Evolutionary conservation across 2,888 invertebrate species (phyloP), one percentile per base, ranked within the genome.

Genomic region (Epirrhoe tristata): DNA sequence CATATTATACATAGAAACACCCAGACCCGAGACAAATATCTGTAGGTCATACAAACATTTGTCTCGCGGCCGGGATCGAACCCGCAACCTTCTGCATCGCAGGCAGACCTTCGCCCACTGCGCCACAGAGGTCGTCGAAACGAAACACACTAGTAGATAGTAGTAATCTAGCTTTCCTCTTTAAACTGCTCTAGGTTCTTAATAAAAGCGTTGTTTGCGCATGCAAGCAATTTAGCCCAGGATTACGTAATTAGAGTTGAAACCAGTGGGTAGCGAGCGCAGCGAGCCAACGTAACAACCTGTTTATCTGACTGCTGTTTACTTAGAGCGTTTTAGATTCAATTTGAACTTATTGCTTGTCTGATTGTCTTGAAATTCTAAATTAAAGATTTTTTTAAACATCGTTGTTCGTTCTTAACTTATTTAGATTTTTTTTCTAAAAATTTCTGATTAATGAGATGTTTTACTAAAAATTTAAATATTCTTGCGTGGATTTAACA

Each of bases 171-270:
- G 39, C 39, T 43, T 4, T 43, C 12, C 39, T 43, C 39, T 12
- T 12, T 43, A 12, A 12, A 43, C 39, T 43, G 39, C 5, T 10
- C 16, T 14, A 16, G 43, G 39, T 12, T 60, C 60, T 46, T 57
- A 46, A 43, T 63, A 63, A 63, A 52, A 52, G 63, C 52, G 16
- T 14, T 52, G 43, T 57, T 31, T 57, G 53, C 53, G 39, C 32
- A 53, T 63, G 63, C 57, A 63, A 32, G 52, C 50, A 59, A 65
- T 65, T 60, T 56, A 60, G 60, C 7, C 34, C 52, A 17, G 39
- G 56, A 57, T 60, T 57, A 60, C 52, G 24, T 60, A 60, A 60
- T 60, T 65, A 54, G 10, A 50, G 54, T 58, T 24, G 31, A 50
- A 56, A 54, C 56, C 39, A 32, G 43, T 43, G 16, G 36, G 17